Conservation (phyloP, 1,140 invertebrate genomes). For the Amyelois transitella region DNA sequence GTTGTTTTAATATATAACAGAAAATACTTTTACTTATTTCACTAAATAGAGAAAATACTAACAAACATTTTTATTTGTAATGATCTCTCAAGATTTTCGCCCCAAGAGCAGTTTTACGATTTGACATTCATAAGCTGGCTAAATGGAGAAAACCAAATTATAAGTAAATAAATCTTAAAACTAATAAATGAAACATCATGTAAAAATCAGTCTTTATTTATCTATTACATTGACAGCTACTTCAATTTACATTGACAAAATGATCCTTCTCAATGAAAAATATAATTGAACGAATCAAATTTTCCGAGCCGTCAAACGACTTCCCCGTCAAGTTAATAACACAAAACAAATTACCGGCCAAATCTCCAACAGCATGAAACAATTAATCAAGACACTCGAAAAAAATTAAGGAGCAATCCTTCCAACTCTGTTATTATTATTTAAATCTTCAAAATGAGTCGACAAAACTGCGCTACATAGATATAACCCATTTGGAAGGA, state of each 20-base stretch:
- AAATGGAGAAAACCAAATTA: too few relatives aligned
- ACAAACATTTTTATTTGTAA: too few relatives aligned
- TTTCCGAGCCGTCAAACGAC: slow-evolving; percentile 58
- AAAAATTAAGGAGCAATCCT: slow-evolving; percentile 60
- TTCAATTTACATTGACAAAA: not conserved
- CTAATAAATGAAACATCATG: too few relatives aligned
- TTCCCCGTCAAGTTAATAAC: slow-evolving; percentile 70
- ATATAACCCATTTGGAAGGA: slow-evolving; percentile 72
- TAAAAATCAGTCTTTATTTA: too few relatives aligned
- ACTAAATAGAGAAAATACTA: too few relatives aligned
- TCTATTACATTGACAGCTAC: too few relatives aligned
- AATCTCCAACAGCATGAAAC: slow-evolving; percentile 53
- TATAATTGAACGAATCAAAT: slow-evolving; percentile 41
- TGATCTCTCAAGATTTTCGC: too few relatives aligned
- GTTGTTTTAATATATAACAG: not conserved
- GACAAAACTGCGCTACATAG: slow-evolving; percentile 55
- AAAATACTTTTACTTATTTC: too few relatives aligned
- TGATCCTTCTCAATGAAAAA: slow-evolving; percentile 12
- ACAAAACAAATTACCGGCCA: slow-evolving; percentile 63
- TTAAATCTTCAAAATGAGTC: slow-evolving; percentile 64
- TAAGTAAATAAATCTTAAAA: too few relatives aligned
- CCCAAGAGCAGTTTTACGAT: too few relatives aligned
- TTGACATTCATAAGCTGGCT: too few relatives aligned
- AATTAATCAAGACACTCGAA: slow-evolving; percentile 68
- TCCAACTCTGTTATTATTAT: slow-evolving; percentile 62